Base-by-base conservation (phyloP, 1,140 invertebrate genomes). In the Psix sp. region DNA sequence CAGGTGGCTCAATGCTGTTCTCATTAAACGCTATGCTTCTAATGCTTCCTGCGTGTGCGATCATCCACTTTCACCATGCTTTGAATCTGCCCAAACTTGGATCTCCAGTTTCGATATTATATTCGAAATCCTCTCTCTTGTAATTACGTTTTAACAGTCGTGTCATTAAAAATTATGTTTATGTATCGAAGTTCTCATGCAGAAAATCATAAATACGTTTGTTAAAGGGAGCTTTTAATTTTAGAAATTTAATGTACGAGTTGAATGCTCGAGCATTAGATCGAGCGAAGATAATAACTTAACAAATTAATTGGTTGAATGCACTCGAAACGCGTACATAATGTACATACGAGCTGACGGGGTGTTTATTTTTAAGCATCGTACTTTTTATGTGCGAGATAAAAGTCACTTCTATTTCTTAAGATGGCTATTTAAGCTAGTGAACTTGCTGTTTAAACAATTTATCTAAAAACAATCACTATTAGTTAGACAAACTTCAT, bases 1-100 rank as follows among this genome's bases (percentile, higher is more conserved):
- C 73, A 75, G 67, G 73, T 77, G 76, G 74, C 67, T 68, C 67
- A 71, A 65, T 72, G 74, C 56, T 46, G 67, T 74, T 78, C 73
- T 74, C 74, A 76, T 78, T 78, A 76, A 76, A 72, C 51, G 57
- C 21, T 43, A 49, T 63, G 56, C 52, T 68, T 72, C 74, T 71
- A 74, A 77, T 77, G 74, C 59, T 68, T 65, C 70, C 68, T 68
- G 63, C 57, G 74, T 66, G 74, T 62, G 52, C 70, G 60, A 70
- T 77, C 59, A 66, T 52, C 31, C 43, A 63, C 46, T 56, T 52
- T 56, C 52, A 43, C 57, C 45, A 38, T 71, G 65, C 65, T 54
- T 62, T 63, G 48, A 62, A 60, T 24, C 49, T 11, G 21, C 39
- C 65, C 65, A 60, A 73, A 75, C 54, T 66, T 63, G 67, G 62